Conservation (phyloP, 2,888 invertebrate genomes). For the Saturnia japonica region DNA sequence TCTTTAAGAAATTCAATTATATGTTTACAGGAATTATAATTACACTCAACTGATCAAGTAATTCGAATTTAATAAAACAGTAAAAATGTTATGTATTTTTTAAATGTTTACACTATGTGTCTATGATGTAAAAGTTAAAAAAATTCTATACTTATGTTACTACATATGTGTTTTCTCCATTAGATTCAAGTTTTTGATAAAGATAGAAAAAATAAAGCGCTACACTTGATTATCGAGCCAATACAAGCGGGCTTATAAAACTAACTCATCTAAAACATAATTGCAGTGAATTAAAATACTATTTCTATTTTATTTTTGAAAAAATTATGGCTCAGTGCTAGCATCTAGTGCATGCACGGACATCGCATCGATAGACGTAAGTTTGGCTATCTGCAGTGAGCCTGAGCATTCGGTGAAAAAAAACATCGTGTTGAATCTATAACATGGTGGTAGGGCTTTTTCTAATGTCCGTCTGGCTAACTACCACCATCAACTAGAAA, state of each 20-base stretch:
- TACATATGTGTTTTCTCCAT: not conserved
- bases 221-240: not conserved
- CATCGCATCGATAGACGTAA: not conserved
- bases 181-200: not conserved
- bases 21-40: slow-evolving; percentile 57
- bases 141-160: not conserved
- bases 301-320: too few species aligned
- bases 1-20: slow-evolving; percentile 79
- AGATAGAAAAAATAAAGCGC: not conserved
- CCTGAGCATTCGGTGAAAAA: too few species aligned
- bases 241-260: not conserved
- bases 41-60: slow-evolving; percentile 66
- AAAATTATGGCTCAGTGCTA: too few species aligned
- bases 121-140: not conserved
- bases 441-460: too few species aligned
- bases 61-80: not conserved
- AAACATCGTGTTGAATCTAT: too few species aligned
- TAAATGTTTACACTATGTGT: too few species aligned
- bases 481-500: not conserved
- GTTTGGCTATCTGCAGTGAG: too few species aligned
- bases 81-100: not conserved
- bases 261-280: not conserved
- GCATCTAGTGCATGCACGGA: too few species aligned
- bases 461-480: too few species aligned
- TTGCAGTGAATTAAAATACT: too few species aligned